phyloP scores from a whole-genome alignment of 1,140 invertebrate species.

The Dolichoris vasculosae region DNA sequence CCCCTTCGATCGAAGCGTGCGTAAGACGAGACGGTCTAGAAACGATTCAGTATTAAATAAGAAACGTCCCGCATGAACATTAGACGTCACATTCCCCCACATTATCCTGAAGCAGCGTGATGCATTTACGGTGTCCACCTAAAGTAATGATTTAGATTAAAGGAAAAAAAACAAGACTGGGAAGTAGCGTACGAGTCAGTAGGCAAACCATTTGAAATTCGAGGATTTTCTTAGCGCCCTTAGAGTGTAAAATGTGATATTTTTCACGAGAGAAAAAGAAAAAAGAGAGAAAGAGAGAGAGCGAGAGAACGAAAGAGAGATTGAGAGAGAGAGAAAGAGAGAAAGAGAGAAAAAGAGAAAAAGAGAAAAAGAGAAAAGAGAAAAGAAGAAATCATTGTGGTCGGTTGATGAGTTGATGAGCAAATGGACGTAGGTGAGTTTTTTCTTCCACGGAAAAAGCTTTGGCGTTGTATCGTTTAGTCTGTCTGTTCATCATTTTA shows the following conservation, averaged over 20 bases:
- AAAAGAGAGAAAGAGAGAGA: constrained; percentile 41
- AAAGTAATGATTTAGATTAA: constrained; percentile 55
- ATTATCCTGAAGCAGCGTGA: constrained; percentile 55
- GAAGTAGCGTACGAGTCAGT: constrained; percentile 54
- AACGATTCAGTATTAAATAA: constrained; percentile 56
- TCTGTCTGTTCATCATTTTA: constrained; percentile 52
- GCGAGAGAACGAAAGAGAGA: constrained; percentile 38
- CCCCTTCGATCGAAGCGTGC: constrained; percentile 45
- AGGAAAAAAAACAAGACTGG: constrained; percentile 55
- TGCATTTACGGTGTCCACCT: constrained; percentile 55
- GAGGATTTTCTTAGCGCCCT: constrained; percentile 54
- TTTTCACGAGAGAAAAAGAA: constrained; percentile 52
- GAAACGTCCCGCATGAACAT: constrained; percentile 55
- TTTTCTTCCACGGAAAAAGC: constrained; percentile 50
- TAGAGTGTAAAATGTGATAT: constrained; percentile 56
- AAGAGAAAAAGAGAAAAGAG: constrained; percentile 29
- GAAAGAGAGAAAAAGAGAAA: constrained; percentile 44
- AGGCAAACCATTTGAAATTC: constrained; percentile 53
- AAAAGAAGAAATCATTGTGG: constrained; percentile 44
- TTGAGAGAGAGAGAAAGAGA: constrained; percentile 31
- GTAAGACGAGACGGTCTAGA: constrained; percentile 45
- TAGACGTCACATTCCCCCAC: constrained; percentile 55
- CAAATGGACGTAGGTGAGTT: constrained; percentile 48
- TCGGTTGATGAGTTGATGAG: constrained; percentile 52
- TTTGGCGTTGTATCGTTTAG: constrained; percentile 52